Conservation (phyloP, 1,140 invertebrate species). For the Probaryconus sp. region DNA sequence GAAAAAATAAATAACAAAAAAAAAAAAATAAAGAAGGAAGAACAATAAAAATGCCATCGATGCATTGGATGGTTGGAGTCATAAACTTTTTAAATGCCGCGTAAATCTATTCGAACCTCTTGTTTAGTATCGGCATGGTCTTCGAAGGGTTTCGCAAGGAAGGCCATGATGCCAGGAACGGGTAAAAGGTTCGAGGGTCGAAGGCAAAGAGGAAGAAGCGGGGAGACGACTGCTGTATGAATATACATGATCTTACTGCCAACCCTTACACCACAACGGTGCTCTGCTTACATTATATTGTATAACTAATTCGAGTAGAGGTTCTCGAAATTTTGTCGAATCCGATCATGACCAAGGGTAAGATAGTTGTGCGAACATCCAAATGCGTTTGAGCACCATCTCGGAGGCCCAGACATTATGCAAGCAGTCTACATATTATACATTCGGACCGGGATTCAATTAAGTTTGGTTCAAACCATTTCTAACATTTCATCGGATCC, state of each 20-base stretch:
- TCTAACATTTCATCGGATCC: conserved; percentile 52
- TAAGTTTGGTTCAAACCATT: conserved; percentile 78
- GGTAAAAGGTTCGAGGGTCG: conserved; percentile 51
- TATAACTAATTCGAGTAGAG: conserved; percentile 78
- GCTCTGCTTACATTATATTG: conserved; percentile 80
- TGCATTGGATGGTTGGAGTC: conserved; percentile 63
- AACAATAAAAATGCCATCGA: conserved; percentile 59
- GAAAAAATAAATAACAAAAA: too few species aligned
- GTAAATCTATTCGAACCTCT: conserved; percentile 70
- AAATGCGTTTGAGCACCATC: conserved; percentile 57
- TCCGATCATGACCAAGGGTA: conserved; percentile 53
- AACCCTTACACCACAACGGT: conserved; percentile 77
- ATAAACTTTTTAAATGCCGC: conserved; percentile 68
- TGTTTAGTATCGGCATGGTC: conserved; percentile 69
- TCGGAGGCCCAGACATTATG: conserved; percentile 74
- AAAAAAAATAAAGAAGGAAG: neutral
- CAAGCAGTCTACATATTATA: conserved; percentile 80
- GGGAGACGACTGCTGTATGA: conserved; percentile 72
- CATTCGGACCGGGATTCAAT: conserved; percentile 79
- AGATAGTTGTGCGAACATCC: conserved; percentile 52
- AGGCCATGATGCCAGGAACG: conserved; percentile 51
- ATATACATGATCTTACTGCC: conserved; percentile 78
- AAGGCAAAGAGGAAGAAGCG: conserved; percentile 58
- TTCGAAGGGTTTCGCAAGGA: conserved; percentile 59
- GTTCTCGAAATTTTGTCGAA: conserved; percentile 75